phyloP scores from a whole-genome alignment of 2,888 invertebrate genomes.

The Drosophila gaucha region DNA sequence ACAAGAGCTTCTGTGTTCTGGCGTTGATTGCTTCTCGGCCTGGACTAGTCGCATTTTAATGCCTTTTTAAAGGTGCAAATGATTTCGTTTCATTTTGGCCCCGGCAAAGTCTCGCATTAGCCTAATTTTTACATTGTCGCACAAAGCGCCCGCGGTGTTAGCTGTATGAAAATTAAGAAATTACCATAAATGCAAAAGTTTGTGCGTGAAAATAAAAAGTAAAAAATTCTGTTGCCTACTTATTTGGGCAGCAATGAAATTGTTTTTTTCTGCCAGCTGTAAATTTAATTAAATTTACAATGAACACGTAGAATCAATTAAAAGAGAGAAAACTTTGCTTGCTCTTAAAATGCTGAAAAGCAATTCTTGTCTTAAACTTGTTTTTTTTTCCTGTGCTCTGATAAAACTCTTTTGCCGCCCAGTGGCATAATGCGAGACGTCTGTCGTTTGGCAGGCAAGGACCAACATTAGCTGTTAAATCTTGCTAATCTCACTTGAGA shows the following conservation, averaged over 20 bases:
- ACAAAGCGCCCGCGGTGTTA: conserved; percentile 1
- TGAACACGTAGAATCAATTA: background rate
- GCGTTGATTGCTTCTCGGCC: conserved; percentile 49
- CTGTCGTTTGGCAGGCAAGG: conserved; percentile 25
- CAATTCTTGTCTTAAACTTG: background rate
- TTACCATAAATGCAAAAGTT: conserved; percentile 59
- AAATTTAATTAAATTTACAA: background rate
- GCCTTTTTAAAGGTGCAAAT: conserved; percentile 74
- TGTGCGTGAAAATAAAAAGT: conserved; percentile 9
- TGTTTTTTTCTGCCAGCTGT: background rate
- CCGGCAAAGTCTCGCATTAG: conserved; percentile 46
- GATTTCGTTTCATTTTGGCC: conserved; percentile 29
- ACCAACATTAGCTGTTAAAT: conserved; percentile 62
- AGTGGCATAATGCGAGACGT: conserved; percentile 22
- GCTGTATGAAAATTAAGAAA: conserved; percentile 51
- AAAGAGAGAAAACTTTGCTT: background rate
- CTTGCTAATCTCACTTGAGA: conserved; percentile 75
- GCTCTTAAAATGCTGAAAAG: background rate
- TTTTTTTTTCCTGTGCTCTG: background rate
- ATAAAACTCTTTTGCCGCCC: conserved; percentile 36
- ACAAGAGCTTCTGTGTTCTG: conserved; percentile 7
- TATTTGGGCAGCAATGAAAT: conserved; percentile 17
- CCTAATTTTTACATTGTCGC: conserved; percentile 53
- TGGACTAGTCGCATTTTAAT: conserved; percentile 55
- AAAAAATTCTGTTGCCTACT: conserved; percentile 21